Evolutionary conservation across 1,140 invertebrate species (phyloP).

Genomic region (Magallana angulata): DNA sequence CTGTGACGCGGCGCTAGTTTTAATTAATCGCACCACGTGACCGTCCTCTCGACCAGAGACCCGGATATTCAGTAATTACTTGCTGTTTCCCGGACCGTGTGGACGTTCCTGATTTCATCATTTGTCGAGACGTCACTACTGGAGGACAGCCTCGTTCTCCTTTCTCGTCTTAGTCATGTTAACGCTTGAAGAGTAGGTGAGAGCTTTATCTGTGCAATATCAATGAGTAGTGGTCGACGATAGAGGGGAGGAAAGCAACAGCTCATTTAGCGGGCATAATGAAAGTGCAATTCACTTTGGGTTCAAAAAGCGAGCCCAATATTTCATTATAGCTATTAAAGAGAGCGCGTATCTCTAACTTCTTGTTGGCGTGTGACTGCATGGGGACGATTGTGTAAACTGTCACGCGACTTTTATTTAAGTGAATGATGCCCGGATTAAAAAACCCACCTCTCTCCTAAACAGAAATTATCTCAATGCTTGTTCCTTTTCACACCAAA

Average conservation of each 20-base stretch:
- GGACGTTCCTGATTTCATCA: not conserved
- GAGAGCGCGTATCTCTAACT: no score
- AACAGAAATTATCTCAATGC: no score
- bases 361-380: no score
- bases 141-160: not conserved
- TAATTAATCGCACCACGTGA: not conserved
- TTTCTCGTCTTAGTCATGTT: not conserved
- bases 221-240: not conserved
- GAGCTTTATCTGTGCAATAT: not conserved
- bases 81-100: not conserved
- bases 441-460: no score
- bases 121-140: not conserved
- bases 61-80: slow-evolving; percentile 1
- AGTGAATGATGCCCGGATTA: no score
- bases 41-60: not conserved
- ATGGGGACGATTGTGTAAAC: no score
- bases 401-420: no score
- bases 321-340: no score
- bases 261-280: not conserved
- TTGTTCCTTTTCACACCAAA: no score
- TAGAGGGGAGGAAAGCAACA: not conserved
- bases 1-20: not conserved
- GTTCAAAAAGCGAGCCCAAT: not conserved
- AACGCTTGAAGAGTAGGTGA: not conserved
- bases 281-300: not conserved